Evolutionary conservation across 2,797 vertebrate species (phyloP).

Genomic region (Takifugu ocellatus): DNA sequence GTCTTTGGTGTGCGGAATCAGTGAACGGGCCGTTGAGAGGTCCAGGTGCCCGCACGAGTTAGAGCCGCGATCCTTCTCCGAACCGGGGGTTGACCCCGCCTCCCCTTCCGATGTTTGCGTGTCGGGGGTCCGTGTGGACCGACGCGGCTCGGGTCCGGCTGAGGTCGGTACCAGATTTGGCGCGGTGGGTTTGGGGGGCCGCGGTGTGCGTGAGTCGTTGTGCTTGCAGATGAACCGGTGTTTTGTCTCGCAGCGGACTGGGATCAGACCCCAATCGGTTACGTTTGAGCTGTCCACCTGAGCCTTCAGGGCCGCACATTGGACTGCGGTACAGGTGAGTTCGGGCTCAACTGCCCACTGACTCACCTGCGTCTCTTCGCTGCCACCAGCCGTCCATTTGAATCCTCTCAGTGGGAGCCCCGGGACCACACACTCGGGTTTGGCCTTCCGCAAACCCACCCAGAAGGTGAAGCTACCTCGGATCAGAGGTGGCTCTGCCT

Average conservation of each 20-base stretch:
- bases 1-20: not conserved
- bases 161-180: not conserved
- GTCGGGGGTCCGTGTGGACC: not conserved
- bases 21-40: conserved; percentile 2
- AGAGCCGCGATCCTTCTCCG: not conserved
- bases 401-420: conserved; percentile 76
- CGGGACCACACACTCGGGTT: conserved; percentile 54
- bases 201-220: not conserved
- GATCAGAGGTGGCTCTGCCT: accelerated
- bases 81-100: not conserved
- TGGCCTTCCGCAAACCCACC: conserved; percentile 76
- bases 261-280: conserved; percentile 64
- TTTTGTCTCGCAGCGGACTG: conserved; percentile 50
- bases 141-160: not conserved
- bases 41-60: not conserved
- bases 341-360: conserved; percentile 73
- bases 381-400: conserved; percentile 66
- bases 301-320: conserved; percentile 71
- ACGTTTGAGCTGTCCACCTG: accelerated
- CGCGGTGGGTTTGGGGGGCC: not conserved
- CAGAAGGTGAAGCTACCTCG: conserved; percentile 54
- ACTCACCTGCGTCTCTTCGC: conserved; percentile 19
- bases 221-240: conserved; percentile 78
- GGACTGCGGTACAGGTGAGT: conserved; percentile 58
- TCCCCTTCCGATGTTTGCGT: not conserved